Evolutionary conservation across 2,888 invertebrate genomes (phyloP), one percentile per base, ranked within the genome.

Genomic region (Acleris literana): DNA sequence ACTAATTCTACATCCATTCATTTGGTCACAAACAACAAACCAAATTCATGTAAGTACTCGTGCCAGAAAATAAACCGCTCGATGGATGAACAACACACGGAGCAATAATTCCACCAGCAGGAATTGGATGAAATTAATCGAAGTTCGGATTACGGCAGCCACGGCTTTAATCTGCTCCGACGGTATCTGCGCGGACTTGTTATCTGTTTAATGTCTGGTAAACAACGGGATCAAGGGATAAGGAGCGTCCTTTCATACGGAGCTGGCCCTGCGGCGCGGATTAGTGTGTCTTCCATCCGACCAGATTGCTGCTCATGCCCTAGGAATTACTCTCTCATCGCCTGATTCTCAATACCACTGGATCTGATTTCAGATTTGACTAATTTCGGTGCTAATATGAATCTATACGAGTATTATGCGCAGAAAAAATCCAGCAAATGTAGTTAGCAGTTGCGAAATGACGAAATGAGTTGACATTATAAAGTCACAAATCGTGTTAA

Each of bases 191-290:
- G 90, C 84, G 88, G 92, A 92, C 88, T 92, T 90, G 92, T 91
- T 93, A 93, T 93, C 93, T 93, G 93, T 88, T 93, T 92, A 93
- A 93, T 93, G 93, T 93, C 92, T 93, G 93, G 93, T 93, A 92
- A 93, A 93, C 93, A 93, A 92, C 91, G 83, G 93, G 92, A 92
- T 93, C 91, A 92, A 92, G 89, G 92, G 92, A 92, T 92, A 91
- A 91, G 90, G 87, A 86, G 83, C 86, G 88, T 91, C 92, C 91
- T 91, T 89, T 86, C 86, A 88, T 88, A 87, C 85, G 80, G 83
- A 73, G 76, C 86, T 90, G 88, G 90, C 90, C 92, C 91, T 89
- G 84, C 75, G 90, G 91, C 87, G 80, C 75, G 90, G 92, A 91
- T 92, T 92, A 92, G 82, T 77, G 77, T 75, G 82, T 81, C 80